Conservation (phyloP, 1,140 invertebrate species). For the Caenorhabditis brenneri region DNA sequence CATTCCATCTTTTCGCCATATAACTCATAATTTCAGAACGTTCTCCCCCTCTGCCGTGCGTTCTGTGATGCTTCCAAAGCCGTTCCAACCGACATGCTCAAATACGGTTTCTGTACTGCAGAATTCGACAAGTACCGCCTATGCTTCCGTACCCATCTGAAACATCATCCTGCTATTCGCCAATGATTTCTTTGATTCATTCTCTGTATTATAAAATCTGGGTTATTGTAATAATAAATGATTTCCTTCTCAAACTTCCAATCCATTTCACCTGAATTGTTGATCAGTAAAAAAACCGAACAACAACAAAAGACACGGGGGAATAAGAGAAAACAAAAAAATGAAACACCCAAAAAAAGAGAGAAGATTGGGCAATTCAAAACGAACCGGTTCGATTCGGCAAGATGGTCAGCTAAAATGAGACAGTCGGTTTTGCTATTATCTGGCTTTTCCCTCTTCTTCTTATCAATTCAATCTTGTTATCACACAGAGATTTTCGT, state of each 20-base stretch:
- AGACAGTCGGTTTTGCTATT: not conserved
- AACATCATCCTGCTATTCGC: constrained; percentile 20
- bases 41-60: constrained; percentile 45
- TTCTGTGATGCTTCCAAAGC: constrained; percentile 39
- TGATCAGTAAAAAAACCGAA: not conserved
- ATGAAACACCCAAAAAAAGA: not conserved
- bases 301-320: too few species aligned
- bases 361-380: constrained; percentile 13
- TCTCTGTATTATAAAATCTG: too few species aligned
- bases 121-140: constrained; percentile 48
- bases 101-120: constrained; percentile 40
- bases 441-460: constrained; percentile 21
- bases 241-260: not conserved
- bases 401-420: constrained; percentile 18
- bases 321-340: not conserved
- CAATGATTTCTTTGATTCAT: too few species aligned
- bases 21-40: too few species aligned
- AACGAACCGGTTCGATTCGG: constrained; percentile 1
- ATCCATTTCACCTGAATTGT: not conserved
- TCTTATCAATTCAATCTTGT: constrained; percentile 14
- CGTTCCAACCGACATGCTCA: constrained; percentile 45
- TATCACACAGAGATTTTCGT: too few species aligned
- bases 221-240: not conserved
- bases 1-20: too few species aligned
- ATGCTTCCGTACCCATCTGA: constrained; percentile 31